Base-by-base conservation (phyloP, 2,797 vertebrate genomes). In the Hypotaenidia philippensis region DNA sequence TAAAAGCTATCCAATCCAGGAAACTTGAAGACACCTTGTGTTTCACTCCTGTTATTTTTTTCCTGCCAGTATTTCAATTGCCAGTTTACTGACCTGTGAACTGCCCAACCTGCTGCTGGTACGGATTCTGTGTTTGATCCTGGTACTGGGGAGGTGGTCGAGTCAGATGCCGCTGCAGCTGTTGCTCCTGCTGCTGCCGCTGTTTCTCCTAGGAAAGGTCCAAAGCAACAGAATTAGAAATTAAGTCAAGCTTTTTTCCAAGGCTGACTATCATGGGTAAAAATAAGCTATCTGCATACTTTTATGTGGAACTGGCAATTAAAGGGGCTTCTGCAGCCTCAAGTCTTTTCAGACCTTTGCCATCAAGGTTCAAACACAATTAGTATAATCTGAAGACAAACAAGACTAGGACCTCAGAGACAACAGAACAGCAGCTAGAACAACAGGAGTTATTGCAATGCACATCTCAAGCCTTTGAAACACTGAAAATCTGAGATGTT, bases 81-180 rank as follows among this genome's bases (percentile, higher is more conserved):
- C 31, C 40, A 9, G 1, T 50, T 50, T 40, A 25, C 94, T 97
- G 75, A 99, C 99, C 98, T 98, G 98, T 96, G 98, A 99, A 99
- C 97, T 99, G 99, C 44, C 98, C 98, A 50, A 99, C 98, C 78
- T 98, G 97, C 7, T 98, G 98, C 55, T 99, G 98, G 96, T 99
- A 99, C 0, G 98, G 98, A 83, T 98, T 99, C 97, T 99, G 99
- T 2, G 98, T 94, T 13, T 99, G 99, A 96, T 99, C 99, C 98
- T 99, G 99, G 94, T 99, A 99, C 94, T 99, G 99, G 16, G 99
- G 99, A 2, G 99, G 99, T 0, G 99, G 99, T 29, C 99, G 98
- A 10, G 99, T 99, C 94, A 99, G 97, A 88, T 99, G 99, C 55
- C 99, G 98, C 97, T 99, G 99, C 71, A 99, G 98, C 95, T 99